Evolutionary conservation across 2,888 invertebrate species (phyloP), one percentile per base, ranked within the genome.

Genomic region (Perizoma affinitatum): DNA sequence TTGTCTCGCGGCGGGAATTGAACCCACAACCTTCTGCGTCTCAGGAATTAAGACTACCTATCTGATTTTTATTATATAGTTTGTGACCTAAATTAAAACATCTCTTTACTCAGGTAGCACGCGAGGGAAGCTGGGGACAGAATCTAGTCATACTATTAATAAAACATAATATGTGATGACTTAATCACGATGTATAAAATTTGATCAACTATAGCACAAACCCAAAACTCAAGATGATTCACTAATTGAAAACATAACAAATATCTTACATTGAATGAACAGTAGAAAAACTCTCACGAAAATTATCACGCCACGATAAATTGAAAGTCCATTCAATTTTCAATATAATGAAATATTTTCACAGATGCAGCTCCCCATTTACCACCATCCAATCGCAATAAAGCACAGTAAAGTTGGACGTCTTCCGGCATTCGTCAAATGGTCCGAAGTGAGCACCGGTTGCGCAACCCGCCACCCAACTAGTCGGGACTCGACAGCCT

Each of bases 391-490:
- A 85, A 86, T 88, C 76, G 81, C 83, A 83, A 86, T 88, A 88
- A 87, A 87, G 80, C 76, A 84, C 83, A 81, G 86, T 87, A 85
- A 87, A 87, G 79, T 76, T 82, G 77, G 77, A 83, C 79, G 82
- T 84, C 86, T 90, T 90, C 90, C 90, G 90, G 90, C 88, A 88
- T 82, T 79, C 84, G 79, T 84, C 82, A 86, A 80, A 79, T 79
- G 76, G 75, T 79, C 79, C 71, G 71, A 73, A 81, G 79, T 79
- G 71, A 79, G 78, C 74, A 79, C 79, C 73, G 72, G 82, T 89
- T 86, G 82, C 76, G 75, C 85, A 86, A 88, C 82, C 71, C 75
- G 82, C 86, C 85, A 86, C 86, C 86, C 86, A 85, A 84, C 86
- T 79, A 80, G 88, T 83, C 72, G 79, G 73, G 71, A 69, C 73